Evolutionary conservation across 2,113 vertebrate species (phyloP), one percentile per base, ranked within the genome.

Genomic region (Chamaetylas fuelleborni): DNA sequence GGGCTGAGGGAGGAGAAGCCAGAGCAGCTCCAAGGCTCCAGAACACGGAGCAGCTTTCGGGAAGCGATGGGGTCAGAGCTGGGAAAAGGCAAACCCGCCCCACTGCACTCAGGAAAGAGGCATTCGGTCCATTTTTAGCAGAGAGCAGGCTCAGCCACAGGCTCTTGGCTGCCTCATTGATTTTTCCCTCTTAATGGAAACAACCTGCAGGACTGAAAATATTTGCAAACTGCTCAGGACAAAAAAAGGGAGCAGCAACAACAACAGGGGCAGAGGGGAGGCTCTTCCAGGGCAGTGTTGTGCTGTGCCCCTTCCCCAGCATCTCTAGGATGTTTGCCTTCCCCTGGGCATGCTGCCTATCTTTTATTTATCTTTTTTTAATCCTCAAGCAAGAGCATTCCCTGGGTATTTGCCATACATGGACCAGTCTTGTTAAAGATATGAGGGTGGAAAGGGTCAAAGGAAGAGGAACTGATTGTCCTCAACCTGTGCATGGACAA

Each of bases 201-300:
- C 94, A 96, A 97, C 91, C 92, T 94, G 95, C 96, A 92, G 95
- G 91, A 94, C 94, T 88, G 94, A 94, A 97, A 96, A 96, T 95
- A 96, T 97, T 95, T 97, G 95, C 94, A 96, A 96, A 92, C 92
- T 61, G 86, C 86, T 93, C 82, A 64, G 96, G 91, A 96, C 96
- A 95, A 81, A 88, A 51, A 86, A 93, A 93, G 86, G 92, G 88
- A 96, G 92, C 76, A 94, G 88, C 91, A 93, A 64, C 66, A 93
- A 82, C 74, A 88, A 76, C 53, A 45, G 29, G 58, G 90, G 95
- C 2, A 36, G 79, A 86, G 58, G 48, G 85, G 74, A 88, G 42
- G 79, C 70, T 90, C 82, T 94, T 60, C 61, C 74, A 93, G 66
- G 66, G 88, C 85, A 92, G 62, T 56, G 70, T 25, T n/a, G 0